These are phyloP conservation scores for Drosophila melanosoma DNA, from an alignment of 2,888 invertebrate genomes.

Conservation along the genomic window DNA sequence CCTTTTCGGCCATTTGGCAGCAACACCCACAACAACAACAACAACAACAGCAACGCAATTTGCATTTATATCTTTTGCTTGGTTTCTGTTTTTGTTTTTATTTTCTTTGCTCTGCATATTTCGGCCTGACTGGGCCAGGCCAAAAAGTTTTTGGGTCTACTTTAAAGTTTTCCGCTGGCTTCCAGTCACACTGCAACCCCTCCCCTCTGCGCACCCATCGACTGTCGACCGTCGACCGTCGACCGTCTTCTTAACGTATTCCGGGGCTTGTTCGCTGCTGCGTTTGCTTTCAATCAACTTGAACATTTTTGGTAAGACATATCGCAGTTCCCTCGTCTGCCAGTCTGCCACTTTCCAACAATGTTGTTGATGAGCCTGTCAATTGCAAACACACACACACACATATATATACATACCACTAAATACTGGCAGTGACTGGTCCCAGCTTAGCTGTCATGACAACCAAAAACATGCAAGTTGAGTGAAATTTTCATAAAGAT, in stretches of 20 bases:
- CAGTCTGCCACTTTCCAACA: conserved; percentile 69
- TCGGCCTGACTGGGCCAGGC: conserved; percentile 54
- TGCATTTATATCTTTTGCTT: conserved; percentile 35
- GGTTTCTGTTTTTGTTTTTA: background rate
- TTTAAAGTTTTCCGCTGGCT: conserved; percentile 69
- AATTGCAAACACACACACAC: conserved; percentile 47
- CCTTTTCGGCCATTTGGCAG: conserved; percentile 61
- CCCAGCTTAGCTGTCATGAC: conserved; percentile 54
- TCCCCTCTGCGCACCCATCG: background rate
- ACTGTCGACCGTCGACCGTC: conserved; percentile 12
- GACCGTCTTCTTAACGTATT: conserved; percentile 27
- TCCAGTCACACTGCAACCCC: conserved; percentile 23
- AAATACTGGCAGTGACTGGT: conserved; percentile 23
- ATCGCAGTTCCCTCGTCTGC: conserved; percentile 50
- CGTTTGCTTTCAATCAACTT: conserved; percentile 73
- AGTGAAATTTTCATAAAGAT: conserved; percentile 71
- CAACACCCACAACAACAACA: conserved; percentile 24
- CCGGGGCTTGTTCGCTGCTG: conserved; percentile 37
- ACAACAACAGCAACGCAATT: conserved; percentile 49
- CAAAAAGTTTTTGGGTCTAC: conserved; percentile 59
- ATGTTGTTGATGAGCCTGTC: conserved; percentile 76
- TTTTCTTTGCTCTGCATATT: conserved; percentile 19
- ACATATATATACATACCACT: background rate
- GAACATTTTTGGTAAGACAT: conserved; percentile 52
- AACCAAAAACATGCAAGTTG: conserved; percentile 36